Evolutionary conservation across 2,113 vertebrate genomes (phyloP).

Genomic region (Colinus virginianus): DNA sequence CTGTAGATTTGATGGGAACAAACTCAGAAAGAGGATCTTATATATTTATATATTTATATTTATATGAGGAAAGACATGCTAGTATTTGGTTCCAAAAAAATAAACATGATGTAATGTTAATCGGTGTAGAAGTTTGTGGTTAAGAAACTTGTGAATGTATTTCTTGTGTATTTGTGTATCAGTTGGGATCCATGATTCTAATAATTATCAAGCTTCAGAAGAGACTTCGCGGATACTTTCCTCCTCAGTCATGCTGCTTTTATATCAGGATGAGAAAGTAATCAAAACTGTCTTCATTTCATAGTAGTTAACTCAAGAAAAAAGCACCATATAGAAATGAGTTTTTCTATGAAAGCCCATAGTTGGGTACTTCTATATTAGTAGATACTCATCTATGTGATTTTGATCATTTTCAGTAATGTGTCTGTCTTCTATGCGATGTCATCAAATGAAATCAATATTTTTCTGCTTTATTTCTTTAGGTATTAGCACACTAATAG

Average conservation of each 20-base stretch:
- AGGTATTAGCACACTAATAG: constrained; percentile 94
- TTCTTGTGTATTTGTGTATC: background rate
- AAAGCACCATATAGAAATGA: background rate
- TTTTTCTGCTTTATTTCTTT: background rate
- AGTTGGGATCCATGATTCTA: background rate
- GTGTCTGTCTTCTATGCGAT: background rate
- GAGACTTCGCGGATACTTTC: background rate
- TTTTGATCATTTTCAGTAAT: background rate
- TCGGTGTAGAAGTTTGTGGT: background rate
- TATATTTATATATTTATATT: too few relatives aligned
- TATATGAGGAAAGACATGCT: background rate
- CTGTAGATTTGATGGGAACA: background rate
- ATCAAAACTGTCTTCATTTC: background rate
- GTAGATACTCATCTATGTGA: background rate
- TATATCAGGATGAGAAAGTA: background rate
- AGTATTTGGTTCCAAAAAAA: background rate
- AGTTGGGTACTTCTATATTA: background rate
- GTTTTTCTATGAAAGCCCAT: background rate
- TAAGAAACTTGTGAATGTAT: background rate
- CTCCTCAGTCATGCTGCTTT: background rate
- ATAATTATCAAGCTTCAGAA: background rate
- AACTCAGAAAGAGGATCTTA: background rate
- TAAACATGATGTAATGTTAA: background rate
- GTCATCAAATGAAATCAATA: background rate
- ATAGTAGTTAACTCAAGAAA: background rate